These are phyloP conservation scores for Atethmia centrago DNA, from an alignment of 2,888 invertebrate species.

Conservation along the genomic window DNA sequence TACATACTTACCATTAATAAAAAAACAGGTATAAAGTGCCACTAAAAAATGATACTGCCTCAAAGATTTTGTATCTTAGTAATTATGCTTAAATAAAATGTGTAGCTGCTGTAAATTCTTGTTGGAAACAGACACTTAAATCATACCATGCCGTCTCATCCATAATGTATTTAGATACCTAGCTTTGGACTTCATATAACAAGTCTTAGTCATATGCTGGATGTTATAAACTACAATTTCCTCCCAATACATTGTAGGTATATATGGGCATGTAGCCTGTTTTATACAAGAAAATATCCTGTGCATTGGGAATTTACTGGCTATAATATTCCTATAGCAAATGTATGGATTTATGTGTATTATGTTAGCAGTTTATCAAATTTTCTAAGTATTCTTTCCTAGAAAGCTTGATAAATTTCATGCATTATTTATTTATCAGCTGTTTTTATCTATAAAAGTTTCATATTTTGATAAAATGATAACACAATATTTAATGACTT, in stretches of 20 bases:
- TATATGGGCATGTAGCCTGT: neutral
- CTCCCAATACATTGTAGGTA: slow-evolving; percentile 19
- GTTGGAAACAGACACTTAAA: slow-evolving; percentile 33
- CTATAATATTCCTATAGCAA: slow-evolving; percentile 2
- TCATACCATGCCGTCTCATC: slow-evolving; percentile 9
- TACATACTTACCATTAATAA: neutral
- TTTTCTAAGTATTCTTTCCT: neutral
- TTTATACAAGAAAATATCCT: slow-evolving; percentile 31
- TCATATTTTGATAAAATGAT: neutral
- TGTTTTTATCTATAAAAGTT: slow-evolving; percentile 17
- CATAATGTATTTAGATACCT: slow-evolving; percentile 35
- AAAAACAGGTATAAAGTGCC: slow-evolving; percentile 1
- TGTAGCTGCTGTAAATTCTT: slow-evolving; percentile 44
- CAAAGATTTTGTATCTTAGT: neutral
- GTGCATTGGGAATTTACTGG: slow-evolving; percentile 3
- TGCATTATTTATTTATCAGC: slow-evolving; percentile 19
- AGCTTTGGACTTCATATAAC: slow-evolving; percentile 12
- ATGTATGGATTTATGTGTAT: neutral
- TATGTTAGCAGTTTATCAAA: neutral
- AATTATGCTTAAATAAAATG: slow-evolving; percentile 23
- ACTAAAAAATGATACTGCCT: neutral
- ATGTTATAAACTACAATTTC: slow-evolving; percentile 34
- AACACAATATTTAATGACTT: neutral
- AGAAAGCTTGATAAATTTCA: neutral
- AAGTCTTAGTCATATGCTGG: slow-evolving; percentile 35